phyloP scores from a whole-genome alignment of 30 jellyfish, hydroid and myxozoan genomes.

The Catostylus mosaicus region DNA sequence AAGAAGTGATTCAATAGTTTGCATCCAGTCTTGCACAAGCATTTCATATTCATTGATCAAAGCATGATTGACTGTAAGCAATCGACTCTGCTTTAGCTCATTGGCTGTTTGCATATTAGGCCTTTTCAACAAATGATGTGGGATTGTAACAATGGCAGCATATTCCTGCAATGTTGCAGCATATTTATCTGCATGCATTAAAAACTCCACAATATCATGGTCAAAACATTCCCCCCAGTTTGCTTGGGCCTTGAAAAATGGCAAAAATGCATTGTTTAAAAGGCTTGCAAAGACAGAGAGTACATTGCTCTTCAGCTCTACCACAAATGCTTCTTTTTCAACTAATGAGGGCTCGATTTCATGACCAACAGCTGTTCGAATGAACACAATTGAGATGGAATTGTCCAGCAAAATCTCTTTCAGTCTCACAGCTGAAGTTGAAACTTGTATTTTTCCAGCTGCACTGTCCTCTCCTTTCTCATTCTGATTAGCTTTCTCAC shows the following conservation, averaged over 20 bases:
- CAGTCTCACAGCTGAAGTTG: slow-evolving; percentile 63
- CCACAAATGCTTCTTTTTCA: slow-evolving; percentile 67
- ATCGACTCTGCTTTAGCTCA: slow-evolving; percentile 68
- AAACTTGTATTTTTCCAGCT: slow-evolving; percentile 42
- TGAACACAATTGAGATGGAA: slow-evolving; percentile 46
- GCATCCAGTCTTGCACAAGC: slow-evolving; percentile 82
- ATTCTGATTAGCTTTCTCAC: slow-evolving; percentile 18
- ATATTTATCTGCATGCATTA: slow-evolving; percentile 62
- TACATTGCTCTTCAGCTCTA: slow-evolving; percentile 70
- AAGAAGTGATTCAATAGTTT: slow-evolving; percentile 69
- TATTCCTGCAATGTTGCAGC: slow-evolving; percentile 67
- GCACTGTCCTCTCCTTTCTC: slow-evolving; percentile 3
- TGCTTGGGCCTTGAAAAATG: slow-evolving; percentile 50
- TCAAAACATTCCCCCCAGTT: slow-evolving; percentile 69
- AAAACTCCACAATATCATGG: slow-evolving; percentile 56
- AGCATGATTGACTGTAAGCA: slow-evolving; percentile 45
- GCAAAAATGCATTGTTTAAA: slow-evolving; percentile 36
- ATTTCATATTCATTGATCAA: slow-evolving; percentile 71
- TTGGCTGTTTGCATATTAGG: slow-evolving; percentile 62
- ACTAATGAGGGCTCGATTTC: slow-evolving; percentile 65
- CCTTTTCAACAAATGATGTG: slow-evolving; percentile 68
- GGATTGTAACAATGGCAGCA: slow-evolving; percentile 55
- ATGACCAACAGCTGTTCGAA: slow-evolving; percentile 45
- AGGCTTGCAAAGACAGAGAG: slow-evolving; percentile 59
- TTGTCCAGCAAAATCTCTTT: slow-evolving; percentile 43